Base-by-base conservation (phyloP, 2,113 vertebrate genomes). In the Calonectris borealis region DNA sequence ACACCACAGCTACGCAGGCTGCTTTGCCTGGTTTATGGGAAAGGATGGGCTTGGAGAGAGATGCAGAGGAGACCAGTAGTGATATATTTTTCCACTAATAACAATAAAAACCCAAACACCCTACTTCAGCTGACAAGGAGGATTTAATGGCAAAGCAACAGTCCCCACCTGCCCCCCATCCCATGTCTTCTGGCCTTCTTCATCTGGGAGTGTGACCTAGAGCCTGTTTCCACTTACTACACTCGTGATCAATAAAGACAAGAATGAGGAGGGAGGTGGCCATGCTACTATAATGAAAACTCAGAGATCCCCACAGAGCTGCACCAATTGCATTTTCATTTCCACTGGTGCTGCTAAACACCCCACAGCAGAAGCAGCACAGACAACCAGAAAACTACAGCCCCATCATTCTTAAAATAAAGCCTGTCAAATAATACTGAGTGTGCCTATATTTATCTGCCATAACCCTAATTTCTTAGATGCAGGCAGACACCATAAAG, bases 241-340 rank as follows among this genome's bases (percentile, higher is more conserved):
- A 1, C 14, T 72, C 0, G 0, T 83, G 66, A 71, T n/a, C 21
- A 65, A 52, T 52, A 27, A 81, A 46, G 61, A 34, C 12, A 70
- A 76, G 44, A 55, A 18, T 1, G 26, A 66, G 42, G 75, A 86
- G 16, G 48, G 29, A 82, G 32, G 36, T 36, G 31, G 25, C 29
- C 19, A 3, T 13, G 3, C 6, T 18, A 0, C 31, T 42, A 0
- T 5, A 44, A 10, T 6, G 62, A 44, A 40, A 71, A n/a, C 5
- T 6, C n/a, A 32, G 46, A 48, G 24, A 6, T 40, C 24, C 34
- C 31, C 55, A 15, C 14, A 82, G 29, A 72, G 16, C 61, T 24
- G 3, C 13, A 48, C 36, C 58, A 26, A 21, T 1, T 54, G 16
- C 26, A 13, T 51, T 86, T 88, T 69, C 31, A 36, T 83, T 97